phyloP scores from a whole-genome alignment of 2,797 vertebrate species.

The Buphagus erythrorhynchus region DNA sequence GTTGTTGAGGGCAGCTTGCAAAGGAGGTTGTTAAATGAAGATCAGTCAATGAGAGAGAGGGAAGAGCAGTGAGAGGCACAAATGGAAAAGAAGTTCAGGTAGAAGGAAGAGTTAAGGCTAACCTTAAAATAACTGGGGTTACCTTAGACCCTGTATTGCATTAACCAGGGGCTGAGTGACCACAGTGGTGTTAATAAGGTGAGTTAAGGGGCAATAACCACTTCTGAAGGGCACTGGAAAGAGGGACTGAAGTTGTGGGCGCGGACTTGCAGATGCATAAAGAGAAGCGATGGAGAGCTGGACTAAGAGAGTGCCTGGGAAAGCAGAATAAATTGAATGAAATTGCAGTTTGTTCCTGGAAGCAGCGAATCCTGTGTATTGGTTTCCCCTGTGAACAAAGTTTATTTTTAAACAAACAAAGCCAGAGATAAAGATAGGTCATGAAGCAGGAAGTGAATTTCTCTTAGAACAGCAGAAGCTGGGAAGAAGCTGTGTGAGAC shows the following conservation, averaged over 20 bases:
- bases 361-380: neutral
- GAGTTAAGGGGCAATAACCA: neutral
- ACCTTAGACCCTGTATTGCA: neutral
- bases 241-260: neutral
- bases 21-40: neutral
- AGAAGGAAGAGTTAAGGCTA: neutral
- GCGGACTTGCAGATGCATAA: neutral
- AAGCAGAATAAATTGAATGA: neutral
- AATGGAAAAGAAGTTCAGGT: neutral
- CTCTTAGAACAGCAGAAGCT: neutral
- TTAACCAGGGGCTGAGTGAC: neutral
- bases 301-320: neutral
- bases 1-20: neutral
- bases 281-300: neutral
- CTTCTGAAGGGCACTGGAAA: neutral
- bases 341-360: neutral
- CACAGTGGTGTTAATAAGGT: neutral
- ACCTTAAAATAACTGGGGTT: neutral
- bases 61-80: neutral
- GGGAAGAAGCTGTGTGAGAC: neutral
- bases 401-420: conserved; percentile 33
- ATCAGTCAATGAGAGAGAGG: neutral
- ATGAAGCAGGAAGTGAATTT: neutral
- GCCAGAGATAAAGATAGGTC: neutral
- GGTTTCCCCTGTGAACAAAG: neutral